Conservation (phyloP, 1,140 invertebrate species). For the Drosophila tsacasi region DNA sequence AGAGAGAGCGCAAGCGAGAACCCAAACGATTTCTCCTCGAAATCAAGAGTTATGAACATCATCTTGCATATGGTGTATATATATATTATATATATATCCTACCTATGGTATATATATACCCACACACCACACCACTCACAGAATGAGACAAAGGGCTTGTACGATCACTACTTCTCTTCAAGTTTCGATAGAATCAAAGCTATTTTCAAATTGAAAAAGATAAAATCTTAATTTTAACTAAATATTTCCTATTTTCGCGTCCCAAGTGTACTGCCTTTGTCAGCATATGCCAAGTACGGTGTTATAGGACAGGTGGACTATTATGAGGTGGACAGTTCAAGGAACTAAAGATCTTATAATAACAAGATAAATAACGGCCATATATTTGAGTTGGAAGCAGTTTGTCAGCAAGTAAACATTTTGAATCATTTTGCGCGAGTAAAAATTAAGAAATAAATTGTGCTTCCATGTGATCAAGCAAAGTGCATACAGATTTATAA, state of each 20-base stretch:
- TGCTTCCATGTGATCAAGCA: neutral
- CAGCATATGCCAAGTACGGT: neutral
- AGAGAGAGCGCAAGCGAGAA: conserved; percentile 10
- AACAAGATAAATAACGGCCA: neutral
- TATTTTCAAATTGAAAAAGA: neutral
- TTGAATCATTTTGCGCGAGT: neutral
- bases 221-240: neutral
- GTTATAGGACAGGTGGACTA: neutral
- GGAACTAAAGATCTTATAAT: neutral
- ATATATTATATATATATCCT: neutral
- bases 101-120: neutral
- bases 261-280: neutral
- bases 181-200: neutral
- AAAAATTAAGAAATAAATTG: neutral
- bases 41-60: conserved; percentile 1
- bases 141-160: conserved; percentile 6
- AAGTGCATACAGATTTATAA: no score
- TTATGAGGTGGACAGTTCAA: neutral
- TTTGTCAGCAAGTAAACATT: no score
- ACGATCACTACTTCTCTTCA: neutral
- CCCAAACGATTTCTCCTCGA: neutral
- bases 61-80: neutral
- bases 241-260: no score
- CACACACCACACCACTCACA: neutral
- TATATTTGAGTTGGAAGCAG: neutral